Conservation (phyloP, 2,888 invertebrate species). For the Sesia bembeciformis region DNA sequence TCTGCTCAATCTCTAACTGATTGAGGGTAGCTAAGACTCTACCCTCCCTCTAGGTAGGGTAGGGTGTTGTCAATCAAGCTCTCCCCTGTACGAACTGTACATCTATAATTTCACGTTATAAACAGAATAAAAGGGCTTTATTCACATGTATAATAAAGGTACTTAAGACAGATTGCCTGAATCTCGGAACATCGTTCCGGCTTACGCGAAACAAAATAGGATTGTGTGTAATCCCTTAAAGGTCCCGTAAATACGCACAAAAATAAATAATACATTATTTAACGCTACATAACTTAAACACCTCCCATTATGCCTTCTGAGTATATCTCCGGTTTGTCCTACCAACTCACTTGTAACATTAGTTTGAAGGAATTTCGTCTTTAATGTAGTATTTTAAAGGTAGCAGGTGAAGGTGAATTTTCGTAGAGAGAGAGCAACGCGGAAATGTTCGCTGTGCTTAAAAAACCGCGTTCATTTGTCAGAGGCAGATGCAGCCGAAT, state of each 20-base stretch:
- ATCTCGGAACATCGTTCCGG: background rate
- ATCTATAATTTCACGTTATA: too few species aligned
- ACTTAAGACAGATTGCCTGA: background rate
- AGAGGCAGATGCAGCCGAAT: constrained; percentile 67
- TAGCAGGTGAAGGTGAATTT: constrained; percentile 2
- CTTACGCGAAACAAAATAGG: background rate
- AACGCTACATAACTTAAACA: constrained; percentile 53
- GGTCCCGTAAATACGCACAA: background rate
- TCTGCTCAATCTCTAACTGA: too few species aligned
- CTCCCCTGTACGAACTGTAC: too few species aligned
- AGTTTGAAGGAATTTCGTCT: background rate
- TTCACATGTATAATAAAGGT: too few species aligned
- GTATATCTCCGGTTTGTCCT: constrained; percentile 30
- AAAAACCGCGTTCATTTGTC: constrained; percentile 71
- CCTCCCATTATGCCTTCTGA: constrained; percentile 44
- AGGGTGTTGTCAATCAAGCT: too few species aligned
- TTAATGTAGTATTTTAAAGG: background rate
- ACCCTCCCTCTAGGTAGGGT: too few species aligned
- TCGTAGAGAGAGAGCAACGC: constrained; percentile 19
- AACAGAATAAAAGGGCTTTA: too few species aligned
- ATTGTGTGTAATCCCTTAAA: background rate
- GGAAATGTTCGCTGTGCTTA: constrained; percentile 56
- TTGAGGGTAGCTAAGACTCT: too few species aligned
- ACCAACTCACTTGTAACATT: constrained; percentile 15
- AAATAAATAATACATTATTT: constrained; percentile 22